Conservation (phyloP, 2,888 invertebrate species). For the Melipona beecheii region DNA sequence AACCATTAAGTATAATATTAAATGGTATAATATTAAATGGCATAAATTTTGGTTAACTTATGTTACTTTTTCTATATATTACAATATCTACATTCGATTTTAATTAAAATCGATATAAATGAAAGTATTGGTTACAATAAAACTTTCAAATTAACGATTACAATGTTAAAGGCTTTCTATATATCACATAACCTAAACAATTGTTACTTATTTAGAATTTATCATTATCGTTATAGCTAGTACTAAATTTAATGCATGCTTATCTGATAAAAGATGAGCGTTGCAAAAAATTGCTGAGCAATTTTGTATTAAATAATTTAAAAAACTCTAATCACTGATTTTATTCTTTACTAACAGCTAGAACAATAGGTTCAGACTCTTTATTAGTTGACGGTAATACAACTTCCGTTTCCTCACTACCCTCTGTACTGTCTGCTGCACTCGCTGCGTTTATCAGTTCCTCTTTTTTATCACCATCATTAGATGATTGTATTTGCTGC, state of each 20-base stretch:
- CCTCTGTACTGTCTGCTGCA: slow-evolving; percentile 80
- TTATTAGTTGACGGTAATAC: slow-evolving; percentile 70
- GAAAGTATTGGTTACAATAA: slow-evolving; percentile 72
- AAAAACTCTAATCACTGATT: slow-evolving; percentile 66
- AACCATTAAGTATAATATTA: slow-evolving; percentile 73
- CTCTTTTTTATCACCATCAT: slow-evolving; percentile 61
- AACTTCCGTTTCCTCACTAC: slow-evolving; percentile 72
- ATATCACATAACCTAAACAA: slow-evolving; percentile 82
- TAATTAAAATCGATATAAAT: slow-evolving; percentile 74
- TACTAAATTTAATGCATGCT: slow-evolving; percentile 76
- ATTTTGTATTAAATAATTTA: slow-evolving; percentile 68
- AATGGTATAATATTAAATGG: slow-evolving; percentile 76
- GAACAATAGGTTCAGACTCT: slow-evolving; percentile 72
- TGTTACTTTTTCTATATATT: slow-evolving; percentile 73
- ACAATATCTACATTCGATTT: slow-evolving; percentile 81
- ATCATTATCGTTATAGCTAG: slow-evolving; percentile 64
- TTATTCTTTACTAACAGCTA: slow-evolving; percentile 75
- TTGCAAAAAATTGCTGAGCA: slow-evolving; percentile 76
- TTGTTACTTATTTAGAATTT: slow-evolving; percentile 75
- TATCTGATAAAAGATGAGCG: slow-evolving; percentile 75
- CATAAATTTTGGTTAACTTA: slow-evolving; percentile 68
- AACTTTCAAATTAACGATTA: slow-evolving; percentile 75
- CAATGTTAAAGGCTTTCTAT: slow-evolving; percentile 79
- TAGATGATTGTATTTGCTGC: slow-evolving; percentile 66
- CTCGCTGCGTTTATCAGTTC: slow-evolving; percentile 72